Base-by-base conservation (phyloP, 2,113 vertebrate species). In the Apteryx owenii region DNA sequence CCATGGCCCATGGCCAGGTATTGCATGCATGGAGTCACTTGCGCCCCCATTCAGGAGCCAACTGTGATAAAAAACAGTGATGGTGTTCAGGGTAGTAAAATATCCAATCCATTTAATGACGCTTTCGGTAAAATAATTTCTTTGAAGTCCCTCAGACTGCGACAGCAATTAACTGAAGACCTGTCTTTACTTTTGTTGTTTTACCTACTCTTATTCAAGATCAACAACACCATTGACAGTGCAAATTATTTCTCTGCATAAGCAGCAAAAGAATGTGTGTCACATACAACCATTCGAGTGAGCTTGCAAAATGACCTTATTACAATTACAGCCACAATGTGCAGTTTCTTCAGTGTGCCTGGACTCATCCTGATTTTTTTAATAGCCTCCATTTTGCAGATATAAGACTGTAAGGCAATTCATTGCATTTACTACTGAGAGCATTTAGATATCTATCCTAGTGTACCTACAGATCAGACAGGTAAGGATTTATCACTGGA, bases 141-240 rank as follows among this genome's bases (percentile, higher is more conserved):
- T 96, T 97, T 97, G 91, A 96, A 95, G 94, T 94, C 85, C 76
- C 58, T 64, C 73, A 95, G 89, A 93, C 88, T 90, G 69, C 10
- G 88, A 92, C 91, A 97, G 89, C 93, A 92, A 95, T 95, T 97
- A 94, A 96, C 91, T 93, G 64, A 85, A 90, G 95, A 84, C 80
- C 78, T 54, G 58, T 90, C 96, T 84, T 89, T 82, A 61, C 64
- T 96, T 88, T 66, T 95, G 44, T 94, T 93, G 65, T 92, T 95
- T 90, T 66, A 78, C 84, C 85, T 79, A 18, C 71, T 87, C 60
- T 81, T 65, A 18, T 36, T 91, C 38, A 25, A 50, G 88, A 95
- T 85, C 92, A 94, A 81, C 95, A 93, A 9, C 85, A 64, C 69
- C 76, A 38, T 79, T 10, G 62, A 54, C 58, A 78, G 81, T 95